Percentiles rank a stretch among this genome's conserved stretches.
Evolutionary conservation across 1,140 invertebrate species (phyloP).

Genomic region (Protaetia brevitarsis): DNA sequence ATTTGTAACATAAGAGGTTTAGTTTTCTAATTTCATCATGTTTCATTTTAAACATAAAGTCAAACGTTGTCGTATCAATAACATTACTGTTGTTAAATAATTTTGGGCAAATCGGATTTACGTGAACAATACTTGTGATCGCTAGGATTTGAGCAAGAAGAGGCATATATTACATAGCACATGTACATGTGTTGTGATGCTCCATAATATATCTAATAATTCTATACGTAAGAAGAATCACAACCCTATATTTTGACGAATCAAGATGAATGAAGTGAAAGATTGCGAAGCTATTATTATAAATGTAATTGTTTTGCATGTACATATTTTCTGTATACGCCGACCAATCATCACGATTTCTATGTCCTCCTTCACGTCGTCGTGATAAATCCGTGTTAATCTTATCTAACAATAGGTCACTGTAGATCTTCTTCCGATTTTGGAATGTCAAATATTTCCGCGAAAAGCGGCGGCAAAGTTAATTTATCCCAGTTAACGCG

Average conservation of each 20-base stretch:
- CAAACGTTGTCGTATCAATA: too few relatives aligned
- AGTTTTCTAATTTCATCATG: too few relatives aligned
- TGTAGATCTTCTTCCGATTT: slow-evolving; percentile 78
- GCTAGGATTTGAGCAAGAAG: slow-evolving; percentile 26
- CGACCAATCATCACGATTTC: background rate
- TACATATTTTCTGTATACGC: background rate
- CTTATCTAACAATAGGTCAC: slow-evolving; percentile 46
- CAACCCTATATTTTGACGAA: background rate
- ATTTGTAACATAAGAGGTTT: too few relatives aligned
- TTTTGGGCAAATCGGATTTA: background rate
- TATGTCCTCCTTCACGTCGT: background rate
- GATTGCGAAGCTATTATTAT: background rate
- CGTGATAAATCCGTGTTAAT: background rate
- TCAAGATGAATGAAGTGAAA: background rate
- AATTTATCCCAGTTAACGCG: slow-evolving; percentile 82
- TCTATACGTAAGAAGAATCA: background rate
- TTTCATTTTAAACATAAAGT: too few relatives aligned
- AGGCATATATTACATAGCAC: slow-evolving; percentile 23
- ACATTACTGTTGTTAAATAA: too few relatives aligned
- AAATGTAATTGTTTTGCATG: slow-evolving; percentile 9
- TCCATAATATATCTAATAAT: too few relatives aligned
- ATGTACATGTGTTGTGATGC: too few relatives aligned
- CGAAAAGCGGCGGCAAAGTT: slow-evolving; percentile 86
- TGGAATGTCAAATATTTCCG: slow-evolving; percentile 97
- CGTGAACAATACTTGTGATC: slow-evolving; percentile 15